phyloP scores from a whole-genome alignment of 2,113 vertebrate genomes.

The Strigops habroptila region DNA sequence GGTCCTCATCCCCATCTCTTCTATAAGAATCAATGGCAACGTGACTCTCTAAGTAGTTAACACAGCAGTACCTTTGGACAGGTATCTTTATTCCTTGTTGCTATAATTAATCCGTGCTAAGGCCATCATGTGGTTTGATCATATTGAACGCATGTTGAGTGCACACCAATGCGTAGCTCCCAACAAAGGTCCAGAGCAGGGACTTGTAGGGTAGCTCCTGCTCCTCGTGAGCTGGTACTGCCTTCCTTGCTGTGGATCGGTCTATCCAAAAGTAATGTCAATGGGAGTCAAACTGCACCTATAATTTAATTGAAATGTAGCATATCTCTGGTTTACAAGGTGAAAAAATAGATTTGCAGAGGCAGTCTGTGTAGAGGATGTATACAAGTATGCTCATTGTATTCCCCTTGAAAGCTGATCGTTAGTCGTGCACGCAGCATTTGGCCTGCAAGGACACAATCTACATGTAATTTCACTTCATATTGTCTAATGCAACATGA shows the following conservation, averaged over 20 bases:
- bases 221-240: background rate
- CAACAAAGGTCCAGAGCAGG: background rate
- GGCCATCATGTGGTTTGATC: background rate
- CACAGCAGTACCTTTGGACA: background rate
- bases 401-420: background rate
- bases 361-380: background rate
- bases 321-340: background rate
- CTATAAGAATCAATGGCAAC: fast-evolving
- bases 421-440: background rate
- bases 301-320: background rate
- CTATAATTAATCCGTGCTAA: background rate
- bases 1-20: background rate
- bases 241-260: background rate
- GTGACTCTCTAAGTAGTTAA: background rate
- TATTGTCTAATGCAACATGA: background rate
- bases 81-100: background rate
- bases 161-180: background rate
- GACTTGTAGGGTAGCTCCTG: background rate
- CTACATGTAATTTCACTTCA: background rate
- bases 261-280: background rate
- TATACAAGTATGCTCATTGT: background rate
- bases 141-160: background rate
- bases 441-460: conserved; percentile 17
- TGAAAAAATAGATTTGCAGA: background rate
- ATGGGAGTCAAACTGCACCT: background rate